Evolutionary conservation across 2,888 invertebrate genomes (phyloP).

Genomic region (Lypha dubia): DNA sequence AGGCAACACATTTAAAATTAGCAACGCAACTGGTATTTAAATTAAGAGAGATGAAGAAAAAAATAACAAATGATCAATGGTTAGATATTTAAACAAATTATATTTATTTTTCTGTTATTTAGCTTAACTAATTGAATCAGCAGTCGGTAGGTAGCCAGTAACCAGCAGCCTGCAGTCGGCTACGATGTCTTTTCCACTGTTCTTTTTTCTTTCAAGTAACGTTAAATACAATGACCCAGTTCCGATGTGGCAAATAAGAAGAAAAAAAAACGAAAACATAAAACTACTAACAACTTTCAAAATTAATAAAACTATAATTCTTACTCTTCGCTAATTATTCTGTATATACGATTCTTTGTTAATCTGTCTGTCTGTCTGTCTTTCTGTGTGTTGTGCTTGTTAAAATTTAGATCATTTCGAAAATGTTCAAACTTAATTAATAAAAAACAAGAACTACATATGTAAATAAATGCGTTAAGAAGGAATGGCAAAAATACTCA

Average conservation of each 20-base stretch:
- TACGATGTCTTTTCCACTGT: constrained; percentile 17
- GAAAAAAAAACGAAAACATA: constrained; percentile 51
- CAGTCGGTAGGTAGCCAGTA: neutral
- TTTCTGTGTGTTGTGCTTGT: constrained; percentile 20
- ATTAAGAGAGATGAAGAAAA: neutral
- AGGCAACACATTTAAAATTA: constrained; percentile 39
- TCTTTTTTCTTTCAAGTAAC: constrained; percentile 24
- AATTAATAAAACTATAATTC: constrained; percentile 63
- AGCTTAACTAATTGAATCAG: constrained; percentile 54
- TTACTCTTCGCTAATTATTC: constrained; percentile 29
- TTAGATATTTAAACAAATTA: constrained; percentile 26
- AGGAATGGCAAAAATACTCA: constrained; percentile 81
- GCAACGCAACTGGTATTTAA: constrained; percentile 63
- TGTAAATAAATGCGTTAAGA: neutral
- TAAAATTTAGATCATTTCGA: constrained; percentile 63
- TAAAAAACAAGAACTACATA: constrained; percentile 30
- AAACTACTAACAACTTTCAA: constrained; percentile 72
- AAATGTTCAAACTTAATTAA: constrained; percentile 63
- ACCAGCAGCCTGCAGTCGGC: constrained; percentile 2
- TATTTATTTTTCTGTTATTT: constrained; percentile 17
- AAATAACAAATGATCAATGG: constrained; percentile 59
- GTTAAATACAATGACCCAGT: constrained; percentile 69
- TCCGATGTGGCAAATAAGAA: constrained; percentile 45
- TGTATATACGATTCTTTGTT: neutral
- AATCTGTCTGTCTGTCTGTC: neutral